Evolutionary conservation across 2,797 vertebrate genomes (phyloP), one percentile per base, ranked within the genome.

Genomic region (Syngnathus rostellatus): DNA sequence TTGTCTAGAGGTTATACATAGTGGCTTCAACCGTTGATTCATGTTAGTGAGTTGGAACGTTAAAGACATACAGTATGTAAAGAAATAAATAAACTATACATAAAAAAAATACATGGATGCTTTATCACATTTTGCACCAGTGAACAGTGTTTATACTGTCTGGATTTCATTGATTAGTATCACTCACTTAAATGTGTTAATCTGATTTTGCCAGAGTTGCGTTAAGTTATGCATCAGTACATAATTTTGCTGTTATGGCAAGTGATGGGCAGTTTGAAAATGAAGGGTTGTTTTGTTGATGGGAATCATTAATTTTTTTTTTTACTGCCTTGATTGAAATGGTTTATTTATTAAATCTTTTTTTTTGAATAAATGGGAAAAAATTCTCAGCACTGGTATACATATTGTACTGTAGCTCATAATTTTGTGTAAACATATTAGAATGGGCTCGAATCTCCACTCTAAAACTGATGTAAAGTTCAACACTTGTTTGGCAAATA

Each of bases 401-500:
- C 88, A 91, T 86, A 83, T 84, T 87, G 85, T 88, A 88, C 86
- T 88, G 88, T 92, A 93, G 92, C 85, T 90, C 89, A 93, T 92
- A 91, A 89, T 90, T 93, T 94, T 91, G 92, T 95, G 94, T 96
- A 93, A 93, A 93, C 93, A 91, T 95, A 93, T 94, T 94, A 93
- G 92, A 95, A 93, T 90, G 93, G 95, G 93, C 93, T 93, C 31
- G 31, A 31, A 31, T 31, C 93, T 94, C 95, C 94, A 95, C 93
- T 94, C 93, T 57, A 45, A 94, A 94, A 92, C 93, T 93, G 94
- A 94, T 99, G 96, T 98, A 98, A 97, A 98, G 91, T 95, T 98
- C 94, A 95, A 98, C 95, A 98, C 94, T 93, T 95, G 94, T 97
- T 98, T 97, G 94, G 95, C 91, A 94, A 90, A 95, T 95, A 94